These are phyloP conservation scores for Platerodrilus igneus DNA, from an alignment of 2,888 invertebrate genomes.

Conservation along the genomic window DNA sequence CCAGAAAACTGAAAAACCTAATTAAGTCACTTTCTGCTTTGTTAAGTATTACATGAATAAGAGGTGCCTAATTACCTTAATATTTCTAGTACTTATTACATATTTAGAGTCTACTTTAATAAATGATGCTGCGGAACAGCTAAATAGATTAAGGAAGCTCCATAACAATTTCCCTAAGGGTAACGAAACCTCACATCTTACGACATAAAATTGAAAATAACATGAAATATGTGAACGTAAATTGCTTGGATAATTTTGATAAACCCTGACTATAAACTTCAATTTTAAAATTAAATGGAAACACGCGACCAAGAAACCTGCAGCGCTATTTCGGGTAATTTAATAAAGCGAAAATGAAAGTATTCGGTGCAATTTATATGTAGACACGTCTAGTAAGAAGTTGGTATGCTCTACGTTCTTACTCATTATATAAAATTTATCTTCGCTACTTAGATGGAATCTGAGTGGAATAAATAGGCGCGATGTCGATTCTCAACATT, in stretches of 20 bases:
- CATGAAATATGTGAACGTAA: too few species aligned
- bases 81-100: too few species aligned
- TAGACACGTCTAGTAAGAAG: slow-evolving; percentile 8
- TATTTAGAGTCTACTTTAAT: too few species aligned
- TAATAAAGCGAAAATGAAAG: slow-evolving; percentile 10
- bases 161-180: too few species aligned
- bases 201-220: too few species aligned
- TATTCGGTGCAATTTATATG: slow-evolving; percentile 11
- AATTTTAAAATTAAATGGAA: slow-evolving; percentile 4
- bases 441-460: slow-evolving; percentile 18
- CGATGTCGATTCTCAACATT: not conserved
- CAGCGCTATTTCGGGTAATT: slow-evolving; percentile 4
- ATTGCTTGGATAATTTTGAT: slow-evolving; percentile 3
- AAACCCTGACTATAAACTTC: not conserved
- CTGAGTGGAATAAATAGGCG: slow-evolving; percentile 16
- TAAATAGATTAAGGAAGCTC: too few species aligned
- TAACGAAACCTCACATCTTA: too few species aligned
- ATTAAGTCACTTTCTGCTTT: too few species aligned
- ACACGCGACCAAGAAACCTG: slow-evolving; percentile 3
- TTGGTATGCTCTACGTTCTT: slow-evolving; percentile 8
- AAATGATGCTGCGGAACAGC: too few species aligned
- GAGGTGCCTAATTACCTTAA: too few species aligned
- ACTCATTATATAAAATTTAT: slow-evolving; percentile 22
- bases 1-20: too few species aligned
- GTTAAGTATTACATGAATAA: too few species aligned